These are phyloP conservation scores for Arenicola marina DNA, from an alignment of 2,888 invertebrate species.

Conservation along the genomic window DNA sequence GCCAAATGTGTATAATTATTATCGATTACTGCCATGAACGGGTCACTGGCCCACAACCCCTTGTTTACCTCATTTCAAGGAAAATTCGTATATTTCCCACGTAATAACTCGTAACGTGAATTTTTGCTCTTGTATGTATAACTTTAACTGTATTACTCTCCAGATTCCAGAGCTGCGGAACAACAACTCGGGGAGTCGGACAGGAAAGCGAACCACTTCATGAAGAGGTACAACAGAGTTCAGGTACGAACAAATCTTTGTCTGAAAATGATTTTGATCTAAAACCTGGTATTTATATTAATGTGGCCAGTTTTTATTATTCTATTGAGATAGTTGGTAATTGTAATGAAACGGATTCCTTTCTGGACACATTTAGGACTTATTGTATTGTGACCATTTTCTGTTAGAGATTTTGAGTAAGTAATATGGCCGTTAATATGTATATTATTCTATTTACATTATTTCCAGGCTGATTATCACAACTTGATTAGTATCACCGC, in stretches of 20 bases:
- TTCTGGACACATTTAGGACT: not conserved
- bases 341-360: no score
- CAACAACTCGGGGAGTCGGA: slow-evolving; percentile 52
- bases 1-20: no score
- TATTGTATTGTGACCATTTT: not conserved
- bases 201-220: slow-evolving; percentile 49
- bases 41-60: no score
- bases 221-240: slow-evolving; percentile 55
- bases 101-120: no score
- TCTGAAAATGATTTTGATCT: not conserved
- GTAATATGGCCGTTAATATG: not conserved
- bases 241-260: slow-evolving; percentile 41
- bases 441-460: slow-evolving; percentile 26
- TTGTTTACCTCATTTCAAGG: no score
- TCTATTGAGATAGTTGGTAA: no score
- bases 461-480: slow-evolving; percentile 62
- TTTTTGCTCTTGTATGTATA: not conserved
- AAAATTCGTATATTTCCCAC: no score
- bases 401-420: not conserved
- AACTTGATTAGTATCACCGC: slow-evolving; percentile 65
- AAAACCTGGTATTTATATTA: no score
- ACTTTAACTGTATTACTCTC: not conserved
- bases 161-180: slow-evolving; percentile 32
- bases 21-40: no score
- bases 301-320: no score